A percentile compares a stretch with the other conserved stretches of the same genome.
These are phyloP conservation scores for Gymnobelideus leadbeateri DNA, from an alignment of 2,113 vertebrate species.

Conservation along the genomic window DNA sequence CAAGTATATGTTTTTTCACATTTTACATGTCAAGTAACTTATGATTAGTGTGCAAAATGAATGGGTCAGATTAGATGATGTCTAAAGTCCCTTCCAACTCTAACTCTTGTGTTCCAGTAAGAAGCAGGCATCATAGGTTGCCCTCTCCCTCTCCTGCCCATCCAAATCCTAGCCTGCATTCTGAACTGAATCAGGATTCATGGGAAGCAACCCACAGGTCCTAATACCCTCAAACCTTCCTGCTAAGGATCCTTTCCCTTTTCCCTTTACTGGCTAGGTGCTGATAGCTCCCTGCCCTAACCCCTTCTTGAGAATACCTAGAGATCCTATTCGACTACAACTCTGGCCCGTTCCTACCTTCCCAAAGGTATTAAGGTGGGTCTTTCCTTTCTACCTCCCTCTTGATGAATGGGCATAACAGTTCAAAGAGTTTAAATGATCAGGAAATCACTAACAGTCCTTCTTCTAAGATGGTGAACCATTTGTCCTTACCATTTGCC, in stretches of 20 bases:
- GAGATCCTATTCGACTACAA: not conserved
- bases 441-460: not conserved
- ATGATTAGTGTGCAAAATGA: not conserved
- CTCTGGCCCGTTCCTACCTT: not conserved
- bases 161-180: not conserved
- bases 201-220: not conserved
- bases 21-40: not conserved
- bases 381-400: not conserved
- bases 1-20: not conserved
- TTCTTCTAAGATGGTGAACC: not conserved
- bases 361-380: not conserved
- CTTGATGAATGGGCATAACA: not conserved
- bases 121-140: not conserved
- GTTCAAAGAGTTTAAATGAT: not conserved
- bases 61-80: not conserved
- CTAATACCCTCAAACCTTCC: not conserved
- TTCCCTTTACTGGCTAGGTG: not conserved
- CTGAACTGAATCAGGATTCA: not conserved
- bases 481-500: not conserved
- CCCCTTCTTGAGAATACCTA: not conserved
- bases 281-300: not conserved
- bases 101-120: not conserved
- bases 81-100: not conserved
- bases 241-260: not conserved
- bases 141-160: not conserved